Percentiles rank a stretch among this genome's conserved stretches.
Conservation (phyloP, 1,140 invertebrate species). For the Lepidurus couesii region DNA sequence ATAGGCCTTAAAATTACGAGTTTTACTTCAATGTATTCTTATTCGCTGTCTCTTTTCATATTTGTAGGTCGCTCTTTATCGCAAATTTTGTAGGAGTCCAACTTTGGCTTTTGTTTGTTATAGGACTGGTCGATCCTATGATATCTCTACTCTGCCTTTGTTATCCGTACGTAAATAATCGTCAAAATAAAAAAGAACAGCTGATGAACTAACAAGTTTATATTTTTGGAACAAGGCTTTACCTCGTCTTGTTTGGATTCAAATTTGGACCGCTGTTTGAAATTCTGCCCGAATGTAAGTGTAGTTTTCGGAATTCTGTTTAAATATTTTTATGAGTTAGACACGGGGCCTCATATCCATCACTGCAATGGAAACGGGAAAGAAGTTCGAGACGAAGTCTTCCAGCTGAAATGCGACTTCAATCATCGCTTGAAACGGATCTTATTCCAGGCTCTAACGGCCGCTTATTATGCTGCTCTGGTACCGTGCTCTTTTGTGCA, state of each 20-base stretch:
- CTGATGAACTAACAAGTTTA: not conserved
- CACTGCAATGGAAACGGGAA: constrained; percentile 48
- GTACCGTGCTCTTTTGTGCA: constrained; percentile 83
- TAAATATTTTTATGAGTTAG: constrained; percentile 47
- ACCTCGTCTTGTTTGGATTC: constrained; percentile 38
- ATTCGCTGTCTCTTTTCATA: not conserved
- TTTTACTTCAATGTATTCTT: not conserved
- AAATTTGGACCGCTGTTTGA: constrained; percentile 46
- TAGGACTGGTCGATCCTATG: constrained; percentile 62
- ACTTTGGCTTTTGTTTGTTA: constrained; percentile 64
- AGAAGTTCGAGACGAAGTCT: constrained; percentile 73
- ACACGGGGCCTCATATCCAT: constrained; percentile 50
- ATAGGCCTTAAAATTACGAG: not conserved
- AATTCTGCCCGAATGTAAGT: constrained; percentile 44
- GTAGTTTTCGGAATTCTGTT: constrained; percentile 34
- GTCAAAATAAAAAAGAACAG: not conserved
- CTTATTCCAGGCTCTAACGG: constrained; percentile 79
- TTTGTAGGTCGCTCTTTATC: constrained; percentile 23
- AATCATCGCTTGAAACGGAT: constrained; percentile 81
- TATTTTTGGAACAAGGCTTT: constrained; percentile 26
- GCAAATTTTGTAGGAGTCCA: not conserved
- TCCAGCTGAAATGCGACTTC: constrained; percentile 75
- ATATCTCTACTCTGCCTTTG: constrained; percentile 72
- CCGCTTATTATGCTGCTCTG: constrained; percentile 84
- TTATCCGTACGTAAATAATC: constrained; percentile 75